Conservation (phyloP, 2,888 invertebrate species). For the Frankliniella fusca region DNA sequence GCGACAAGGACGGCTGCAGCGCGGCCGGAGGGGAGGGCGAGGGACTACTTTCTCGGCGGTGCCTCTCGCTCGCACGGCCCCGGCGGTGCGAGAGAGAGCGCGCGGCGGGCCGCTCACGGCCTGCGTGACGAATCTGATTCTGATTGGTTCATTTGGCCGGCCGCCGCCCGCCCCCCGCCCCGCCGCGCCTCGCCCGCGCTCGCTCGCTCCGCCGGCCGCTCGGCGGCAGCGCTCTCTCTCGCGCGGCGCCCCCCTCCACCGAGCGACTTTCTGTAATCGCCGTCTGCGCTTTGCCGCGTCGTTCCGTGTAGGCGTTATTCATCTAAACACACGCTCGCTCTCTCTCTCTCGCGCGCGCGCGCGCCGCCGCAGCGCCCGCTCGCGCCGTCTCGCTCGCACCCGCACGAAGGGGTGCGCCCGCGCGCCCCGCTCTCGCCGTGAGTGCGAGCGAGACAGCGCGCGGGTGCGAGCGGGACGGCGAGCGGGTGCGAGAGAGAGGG, state of each 20-base stretch:
- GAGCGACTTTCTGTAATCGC: not conserved
- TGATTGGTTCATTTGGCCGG: slow-evolving; percentile 24
- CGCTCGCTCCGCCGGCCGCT: not conserved
- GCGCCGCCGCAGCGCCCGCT: not conserved
- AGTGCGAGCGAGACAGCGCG: slow-evolving; percentile 31
- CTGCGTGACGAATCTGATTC: slow-evolving; percentile 22
- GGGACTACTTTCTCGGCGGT: not conserved
- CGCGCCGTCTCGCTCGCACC: not conserved
- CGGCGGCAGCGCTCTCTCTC: not conserved
- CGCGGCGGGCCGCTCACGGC: not conserved
- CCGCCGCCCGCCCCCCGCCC: not conserved
- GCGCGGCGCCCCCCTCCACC: slow-evolving; percentile 2
- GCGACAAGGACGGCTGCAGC: not conserved
- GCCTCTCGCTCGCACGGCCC: not conserved
- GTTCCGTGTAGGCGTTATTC: slow-evolving; percentile 26
- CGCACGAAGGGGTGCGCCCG: not conserved
- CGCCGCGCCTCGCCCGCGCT: slow-evolving; percentile 1
- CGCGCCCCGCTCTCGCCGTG: not conserved
- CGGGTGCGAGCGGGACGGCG: not conserved
- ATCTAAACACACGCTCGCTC: not conserved
- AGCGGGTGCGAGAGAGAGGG: not conserved
- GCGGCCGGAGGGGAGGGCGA: slow-evolving; percentile 7
- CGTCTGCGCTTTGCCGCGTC: slow-evolving; percentile 22
- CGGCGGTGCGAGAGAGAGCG: slow-evolving; percentile 3
- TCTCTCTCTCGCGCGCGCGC: no score